Conservation (phyloP, 2,113 vertebrate species). For the Aleadryas rufinucha region DNA sequence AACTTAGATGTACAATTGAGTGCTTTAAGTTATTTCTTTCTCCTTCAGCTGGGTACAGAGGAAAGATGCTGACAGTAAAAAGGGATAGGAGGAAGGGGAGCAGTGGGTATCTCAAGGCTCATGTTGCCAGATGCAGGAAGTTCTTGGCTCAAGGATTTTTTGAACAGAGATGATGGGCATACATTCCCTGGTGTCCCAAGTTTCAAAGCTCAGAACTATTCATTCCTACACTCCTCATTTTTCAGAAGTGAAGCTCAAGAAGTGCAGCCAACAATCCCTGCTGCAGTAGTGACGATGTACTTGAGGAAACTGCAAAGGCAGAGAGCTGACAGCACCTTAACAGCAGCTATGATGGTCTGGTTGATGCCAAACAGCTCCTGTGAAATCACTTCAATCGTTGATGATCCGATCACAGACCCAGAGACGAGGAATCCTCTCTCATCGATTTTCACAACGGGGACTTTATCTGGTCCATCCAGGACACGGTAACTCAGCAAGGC, state of each 20-base stretch:
- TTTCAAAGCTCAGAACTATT: background rate
- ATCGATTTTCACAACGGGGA: constrained; percentile 80
- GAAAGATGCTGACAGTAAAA: background rate
- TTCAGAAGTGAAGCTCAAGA: background rate
- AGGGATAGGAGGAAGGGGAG: background rate
- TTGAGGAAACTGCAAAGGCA: background rate
- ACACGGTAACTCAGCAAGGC: constrained; percentile 82
- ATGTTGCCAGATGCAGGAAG: background rate
- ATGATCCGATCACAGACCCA: constrained; percentile 79
- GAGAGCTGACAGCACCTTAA: constrained; percentile 68
- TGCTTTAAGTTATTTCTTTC: too few relatives aligned
- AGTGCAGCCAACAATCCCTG: background rate
- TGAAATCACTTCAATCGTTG: constrained; percentile 83
- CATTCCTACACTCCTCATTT: background rate
- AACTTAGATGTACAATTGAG: too few relatives aligned
- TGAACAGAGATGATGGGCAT: background rate
- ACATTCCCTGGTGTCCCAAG: background rate
- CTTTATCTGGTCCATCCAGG: constrained; percentile 77
- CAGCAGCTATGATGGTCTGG: constrained; percentile 67
- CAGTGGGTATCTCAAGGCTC: background rate
- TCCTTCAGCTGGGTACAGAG: background rate
- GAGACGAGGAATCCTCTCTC: constrained; percentile 84
- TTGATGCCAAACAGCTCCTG: constrained; percentile 84
- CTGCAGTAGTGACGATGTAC: background rate
- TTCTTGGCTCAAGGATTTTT: background rate